These are phyloP conservation scores for Spinus olivaceus DNA, from an alignment of 2,797 vertebrate genomes.

Conservation along the genomic window DNA sequence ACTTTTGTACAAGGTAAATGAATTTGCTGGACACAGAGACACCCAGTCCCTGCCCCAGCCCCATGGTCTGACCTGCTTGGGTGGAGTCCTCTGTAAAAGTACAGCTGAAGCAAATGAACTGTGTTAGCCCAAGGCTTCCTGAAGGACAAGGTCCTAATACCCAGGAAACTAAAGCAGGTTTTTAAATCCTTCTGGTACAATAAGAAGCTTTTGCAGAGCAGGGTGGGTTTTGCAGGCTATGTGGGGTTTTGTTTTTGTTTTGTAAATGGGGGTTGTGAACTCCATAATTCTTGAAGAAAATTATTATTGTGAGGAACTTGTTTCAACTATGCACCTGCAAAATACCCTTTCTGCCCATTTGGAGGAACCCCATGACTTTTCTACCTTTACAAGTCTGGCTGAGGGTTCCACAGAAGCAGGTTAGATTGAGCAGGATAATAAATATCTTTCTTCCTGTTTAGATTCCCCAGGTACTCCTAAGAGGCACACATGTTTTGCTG, in stretches of 20 bases:
- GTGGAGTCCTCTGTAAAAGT: background rate
- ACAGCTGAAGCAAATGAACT: background rate
- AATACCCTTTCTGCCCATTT: background rate
- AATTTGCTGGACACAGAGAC: background rate
- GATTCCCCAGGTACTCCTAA: background rate
- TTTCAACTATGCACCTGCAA: background rate
- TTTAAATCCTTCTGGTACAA: background rate
- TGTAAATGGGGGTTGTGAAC: conserved; percentile 7
- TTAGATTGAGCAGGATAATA: background rate
- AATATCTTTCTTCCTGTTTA: background rate
- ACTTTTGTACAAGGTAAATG: background rate
- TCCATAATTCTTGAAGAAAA: background rate
- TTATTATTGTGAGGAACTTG: background rate
- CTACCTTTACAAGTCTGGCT: background rate
- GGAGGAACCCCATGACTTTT: background rate
- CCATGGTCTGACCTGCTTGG: background rate
- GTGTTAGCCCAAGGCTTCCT: background rate
- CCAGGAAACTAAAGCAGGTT: background rate
- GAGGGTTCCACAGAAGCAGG: background rate
- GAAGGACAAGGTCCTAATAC: conserved; percentile 3
- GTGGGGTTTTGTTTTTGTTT: background rate
- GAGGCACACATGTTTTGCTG: background rate
- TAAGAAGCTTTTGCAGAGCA: conserved; percentile 45
- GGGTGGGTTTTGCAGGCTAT: background rate
- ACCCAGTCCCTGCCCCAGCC: background rate